A percentile compares a stretch with the other conserved stretches of the same genome.
These are phyloP conservation scores for Drosophila oshimai DNA, from an alignment of 1,140 invertebrate species.

Conservation along the genomic window DNA sequence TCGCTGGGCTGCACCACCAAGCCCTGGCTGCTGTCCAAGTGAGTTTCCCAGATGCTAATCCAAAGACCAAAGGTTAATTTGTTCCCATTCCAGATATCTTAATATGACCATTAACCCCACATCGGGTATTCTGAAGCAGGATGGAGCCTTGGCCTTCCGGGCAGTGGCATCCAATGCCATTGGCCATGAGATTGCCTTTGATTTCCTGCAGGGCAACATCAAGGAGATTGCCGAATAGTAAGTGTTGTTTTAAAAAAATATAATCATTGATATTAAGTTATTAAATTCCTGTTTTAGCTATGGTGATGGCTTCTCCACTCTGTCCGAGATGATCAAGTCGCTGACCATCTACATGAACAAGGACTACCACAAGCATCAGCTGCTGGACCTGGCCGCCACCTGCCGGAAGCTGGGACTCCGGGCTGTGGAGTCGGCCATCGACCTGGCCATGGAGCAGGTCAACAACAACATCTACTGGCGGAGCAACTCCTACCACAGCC, in stretches of 20 bases:
- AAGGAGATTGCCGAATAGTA: constrained; percentile 83
- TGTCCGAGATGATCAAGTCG: constrained; percentile 83
- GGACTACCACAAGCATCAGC: constrained; percentile 78
- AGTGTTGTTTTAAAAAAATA: constrained; percentile 50
- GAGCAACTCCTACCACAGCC: constrained; percentile 70
- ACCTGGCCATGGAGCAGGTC: constrained; percentile 77
- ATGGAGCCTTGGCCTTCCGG: constrained; percentile 83
- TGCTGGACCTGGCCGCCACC: constrained; percentile 59
- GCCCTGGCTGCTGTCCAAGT: constrained; percentile 82
- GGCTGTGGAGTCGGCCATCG: constrained; percentile 68
- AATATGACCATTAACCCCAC: constrained; percentile 82
- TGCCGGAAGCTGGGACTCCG: constrained; percentile 67
- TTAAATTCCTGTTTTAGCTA: constrained; percentile 79
- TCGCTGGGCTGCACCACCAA: constrained; percentile 85
- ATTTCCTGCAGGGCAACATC: constrained; percentile 84
- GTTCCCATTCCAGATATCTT: constrained; percentile 78
- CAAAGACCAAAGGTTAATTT: background rate
- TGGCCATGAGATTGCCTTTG: constrained; percentile 84
- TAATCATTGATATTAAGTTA: accelerated
- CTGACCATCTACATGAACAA: constrained; percentile 84
- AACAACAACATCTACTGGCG: constrained; percentile 82
- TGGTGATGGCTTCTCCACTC: constrained; percentile 83
- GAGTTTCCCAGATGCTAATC: constrained; percentile 32
- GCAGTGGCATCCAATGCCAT: constrained; percentile 78
- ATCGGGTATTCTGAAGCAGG: constrained; percentile 84